Evolutionary conservation across 2,888 invertebrate species (phyloP).

Genomic region (Agriotes lineatus): DNA sequence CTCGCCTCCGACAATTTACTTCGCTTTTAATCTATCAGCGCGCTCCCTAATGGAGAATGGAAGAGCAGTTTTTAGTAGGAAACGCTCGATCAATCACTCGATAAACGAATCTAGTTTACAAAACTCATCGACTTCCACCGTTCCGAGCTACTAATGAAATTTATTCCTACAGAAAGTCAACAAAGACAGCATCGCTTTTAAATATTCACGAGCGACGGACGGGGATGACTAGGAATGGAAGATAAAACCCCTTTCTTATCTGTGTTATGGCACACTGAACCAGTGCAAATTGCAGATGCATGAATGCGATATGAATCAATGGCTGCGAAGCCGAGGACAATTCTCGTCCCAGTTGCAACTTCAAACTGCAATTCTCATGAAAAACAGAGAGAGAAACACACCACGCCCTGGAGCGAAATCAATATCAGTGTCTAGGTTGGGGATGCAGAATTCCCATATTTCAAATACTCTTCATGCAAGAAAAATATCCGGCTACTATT

Average conservation of each 20-base stretch:
- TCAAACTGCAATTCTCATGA: conserved; percentile 16
- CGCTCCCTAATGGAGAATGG: too few species aligned
- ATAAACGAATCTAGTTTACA: too few species aligned
- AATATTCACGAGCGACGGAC: neutral
- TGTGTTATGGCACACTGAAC: conserved; percentile 10
- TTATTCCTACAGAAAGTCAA: neutral
- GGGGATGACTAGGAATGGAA: neutral
- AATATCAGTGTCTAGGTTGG: conserved; percentile 55
- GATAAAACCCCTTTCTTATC: neutral
- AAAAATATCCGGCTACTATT: neutral
- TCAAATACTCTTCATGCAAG: conserved; percentile 28
- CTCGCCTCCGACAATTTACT: too few species aligned
- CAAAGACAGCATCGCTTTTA: neutral
- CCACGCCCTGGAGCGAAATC: conserved; percentile 51
- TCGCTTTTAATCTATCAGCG: too few species aligned
- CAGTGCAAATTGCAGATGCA: conserved; percentile 14
- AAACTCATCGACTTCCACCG: too few species aligned
- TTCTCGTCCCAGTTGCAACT: neutral
- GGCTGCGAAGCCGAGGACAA: neutral
- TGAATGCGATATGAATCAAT: conserved; percentile 17
- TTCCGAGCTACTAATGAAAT: neutral
- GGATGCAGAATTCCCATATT: conserved; percentile 48
- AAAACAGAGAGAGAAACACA: conserved; percentile 41
- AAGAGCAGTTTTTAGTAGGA: too few species aligned
- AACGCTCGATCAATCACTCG: too few species aligned